These are phyloP conservation scores for Odontomachus brunneus DNA, from an alignment of 1,140 invertebrate genomes.

Conservation along the genomic window DNA sequence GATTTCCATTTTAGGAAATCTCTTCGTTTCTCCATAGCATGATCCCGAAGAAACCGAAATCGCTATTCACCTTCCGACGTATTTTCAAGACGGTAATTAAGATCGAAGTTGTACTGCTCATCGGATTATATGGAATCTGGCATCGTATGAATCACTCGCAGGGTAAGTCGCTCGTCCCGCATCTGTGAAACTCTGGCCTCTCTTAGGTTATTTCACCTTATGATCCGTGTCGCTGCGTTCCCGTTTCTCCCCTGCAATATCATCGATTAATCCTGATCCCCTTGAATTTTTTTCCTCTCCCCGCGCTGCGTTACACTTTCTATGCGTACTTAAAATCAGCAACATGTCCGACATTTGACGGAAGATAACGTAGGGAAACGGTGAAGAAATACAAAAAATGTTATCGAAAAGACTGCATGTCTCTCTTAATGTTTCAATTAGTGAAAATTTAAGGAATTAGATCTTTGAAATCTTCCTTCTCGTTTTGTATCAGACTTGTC, in stretches of 20 bases:
- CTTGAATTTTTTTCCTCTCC: background rate
- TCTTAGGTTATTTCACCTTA: constrained; percentile 55
- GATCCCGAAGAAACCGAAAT: constrained; percentile 77
- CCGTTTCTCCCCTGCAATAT: no score
- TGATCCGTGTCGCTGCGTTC: background rate
- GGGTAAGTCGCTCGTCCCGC: constrained; percentile 73
- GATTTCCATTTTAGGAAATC: constrained; percentile 85
- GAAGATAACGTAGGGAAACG: background rate
- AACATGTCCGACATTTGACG: background rate
- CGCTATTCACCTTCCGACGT: background rate
- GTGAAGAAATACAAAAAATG: background rate
- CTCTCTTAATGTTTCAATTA: background rate
- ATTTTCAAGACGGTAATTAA: constrained; percentile 60
- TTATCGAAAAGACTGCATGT: no score
- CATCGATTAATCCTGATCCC: background rate
- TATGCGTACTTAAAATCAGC: background rate
- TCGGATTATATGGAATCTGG: constrained; percentile 75
- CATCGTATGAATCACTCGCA: constrained; percentile 78
- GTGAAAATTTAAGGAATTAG: background rate
- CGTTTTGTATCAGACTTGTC: background rate
- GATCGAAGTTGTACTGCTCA: constrained; percentile 70
- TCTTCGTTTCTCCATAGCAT: constrained; percentile 75
- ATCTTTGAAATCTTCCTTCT: no score
- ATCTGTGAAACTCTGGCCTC: constrained; percentile 1
- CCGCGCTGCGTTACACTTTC: background rate